Evolutionary conservation across 2,113 vertebrate species (phyloP), one percentile per base, ranked within the genome.

Genomic region (Paradoxurus hermaphroditus): DNA sequence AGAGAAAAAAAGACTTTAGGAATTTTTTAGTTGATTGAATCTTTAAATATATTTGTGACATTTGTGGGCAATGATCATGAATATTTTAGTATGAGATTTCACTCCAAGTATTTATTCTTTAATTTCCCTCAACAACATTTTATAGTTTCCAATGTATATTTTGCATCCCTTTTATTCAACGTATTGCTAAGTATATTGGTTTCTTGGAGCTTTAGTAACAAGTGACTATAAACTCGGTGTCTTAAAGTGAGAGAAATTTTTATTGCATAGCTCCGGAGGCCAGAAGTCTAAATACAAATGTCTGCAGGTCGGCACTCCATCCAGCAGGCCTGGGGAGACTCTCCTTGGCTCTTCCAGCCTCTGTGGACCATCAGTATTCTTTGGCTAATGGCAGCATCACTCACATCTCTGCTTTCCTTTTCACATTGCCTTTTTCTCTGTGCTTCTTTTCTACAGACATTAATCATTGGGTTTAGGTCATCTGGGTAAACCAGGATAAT

Each of bases 251-350:
- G 7, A 79, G 29, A 92, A 31, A 27, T 39, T 14, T 82, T 31
- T 41, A 27, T 93, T 67, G 73, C 7, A 75, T 1, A n/a, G 12
- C 8, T 51, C 15, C 49, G 34, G 39, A 67, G 13, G 15, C 1
- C 31, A 59, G 8, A 90, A 49, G 18, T 67, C 56, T 59, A 68
- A 81, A 10, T 44, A 86, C 49, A 15, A 16, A 16, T 18, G 23
- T n/a, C 18, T 49, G 1, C 6, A 73, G 51, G 2, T 0, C 7
- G 49, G 9, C 1, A 39, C 4, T 85, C 3, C 16, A 5, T 84
- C 13, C 81, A 16, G 19, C 73, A 8, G 3, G 29, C 67, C 31
- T n/a, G 44, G 34, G 31, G 15, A n/a, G 34, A 41, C 27, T 86
- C 44, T 6, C 2, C 7, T 95, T 95, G 46, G 8, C 21, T 51